A percentile compares a stretch with the other conserved stretches of the same genome.
phyloP scores from a whole-genome alignment of 2,113 vertebrate species.

The Balaenoptera acutorostrata region DNA sequence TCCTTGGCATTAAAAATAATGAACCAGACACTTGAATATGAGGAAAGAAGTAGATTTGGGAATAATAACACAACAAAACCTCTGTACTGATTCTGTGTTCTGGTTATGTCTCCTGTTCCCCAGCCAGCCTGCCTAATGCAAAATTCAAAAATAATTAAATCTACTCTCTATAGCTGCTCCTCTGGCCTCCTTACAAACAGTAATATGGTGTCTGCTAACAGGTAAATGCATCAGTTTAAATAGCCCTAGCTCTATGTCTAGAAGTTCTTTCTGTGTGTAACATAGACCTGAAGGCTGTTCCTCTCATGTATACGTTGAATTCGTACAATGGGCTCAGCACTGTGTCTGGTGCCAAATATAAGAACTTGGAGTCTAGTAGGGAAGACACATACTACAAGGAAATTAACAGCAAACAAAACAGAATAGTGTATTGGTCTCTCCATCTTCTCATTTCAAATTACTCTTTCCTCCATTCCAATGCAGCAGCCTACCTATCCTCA shows the following conservation, averaged over 20 bases:
- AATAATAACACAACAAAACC: neutral
- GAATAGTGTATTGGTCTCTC: neutral
- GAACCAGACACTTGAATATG: neutral
- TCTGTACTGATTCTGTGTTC: neutral
- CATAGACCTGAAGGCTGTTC: neutral
- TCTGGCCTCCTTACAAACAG: neutral
- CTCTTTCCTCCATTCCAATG: neutral
- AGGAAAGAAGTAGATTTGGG: neutral
- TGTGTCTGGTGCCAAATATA: neutral
- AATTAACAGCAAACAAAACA: neutral
- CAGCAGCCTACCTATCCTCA: neutral
- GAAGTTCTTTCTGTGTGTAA: neutral
- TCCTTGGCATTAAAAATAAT: slow-evolving; percentile 22
- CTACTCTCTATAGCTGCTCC: neutral
- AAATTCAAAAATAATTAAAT: neutral
- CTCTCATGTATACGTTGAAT: neutral
- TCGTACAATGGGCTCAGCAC: neutral
- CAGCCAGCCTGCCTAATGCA: neutral
- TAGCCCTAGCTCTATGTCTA: neutral
- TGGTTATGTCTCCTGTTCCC: neutral
- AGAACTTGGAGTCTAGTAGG: neutral
- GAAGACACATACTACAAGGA: neutral
- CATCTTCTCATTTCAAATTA: neutral
- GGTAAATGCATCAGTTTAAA: neutral
- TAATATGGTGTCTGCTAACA: neutral